Evolutionary conservation across 2,888 invertebrate genomes (phyloP).

Genomic region (Drosophila koepferae): DNA sequence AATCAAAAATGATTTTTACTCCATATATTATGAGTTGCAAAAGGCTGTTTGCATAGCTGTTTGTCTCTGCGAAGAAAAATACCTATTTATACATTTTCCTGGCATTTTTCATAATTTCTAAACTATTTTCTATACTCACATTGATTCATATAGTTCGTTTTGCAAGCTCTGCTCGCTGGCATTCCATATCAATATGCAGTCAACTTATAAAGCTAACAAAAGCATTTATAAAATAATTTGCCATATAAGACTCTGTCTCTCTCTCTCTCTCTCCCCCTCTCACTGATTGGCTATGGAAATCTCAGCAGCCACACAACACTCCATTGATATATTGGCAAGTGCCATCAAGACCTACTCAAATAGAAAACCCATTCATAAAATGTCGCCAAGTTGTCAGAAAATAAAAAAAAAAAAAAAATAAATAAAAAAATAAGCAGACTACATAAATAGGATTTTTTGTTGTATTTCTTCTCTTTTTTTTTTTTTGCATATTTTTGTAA

Average conservation of each 20-base stretch:
- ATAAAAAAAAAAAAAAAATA: no score
- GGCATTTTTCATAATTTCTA: no score
- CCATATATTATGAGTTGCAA: no score
- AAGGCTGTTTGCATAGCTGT: no score
- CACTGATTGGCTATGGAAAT: constrained; percentile 1
- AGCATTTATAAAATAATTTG: background rate
- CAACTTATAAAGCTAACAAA: background rate
- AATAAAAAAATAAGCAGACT: background rate
- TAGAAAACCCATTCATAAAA: constrained; percentile 9
- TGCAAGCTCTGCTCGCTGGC: background rate
- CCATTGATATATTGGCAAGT: background rate
- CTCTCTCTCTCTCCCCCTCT: background rate
- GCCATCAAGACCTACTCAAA: background rate
- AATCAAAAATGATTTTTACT: no score
- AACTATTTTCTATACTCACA: background rate
- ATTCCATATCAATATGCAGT: background rate
- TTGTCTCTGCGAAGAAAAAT: no score
- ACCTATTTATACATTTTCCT: no score
- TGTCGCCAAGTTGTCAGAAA: constrained; percentile 6
- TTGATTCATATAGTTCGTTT: background rate
- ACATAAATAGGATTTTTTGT: constrained; percentile 24
- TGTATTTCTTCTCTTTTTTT: background rate
- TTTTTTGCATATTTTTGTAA: constrained; percentile 13
- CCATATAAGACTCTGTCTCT: background rate
- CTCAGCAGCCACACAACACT: background rate